phyloP scores from a whole-genome alignment of 1,140 invertebrate species.

The Lethocerus indicus region DNA sequence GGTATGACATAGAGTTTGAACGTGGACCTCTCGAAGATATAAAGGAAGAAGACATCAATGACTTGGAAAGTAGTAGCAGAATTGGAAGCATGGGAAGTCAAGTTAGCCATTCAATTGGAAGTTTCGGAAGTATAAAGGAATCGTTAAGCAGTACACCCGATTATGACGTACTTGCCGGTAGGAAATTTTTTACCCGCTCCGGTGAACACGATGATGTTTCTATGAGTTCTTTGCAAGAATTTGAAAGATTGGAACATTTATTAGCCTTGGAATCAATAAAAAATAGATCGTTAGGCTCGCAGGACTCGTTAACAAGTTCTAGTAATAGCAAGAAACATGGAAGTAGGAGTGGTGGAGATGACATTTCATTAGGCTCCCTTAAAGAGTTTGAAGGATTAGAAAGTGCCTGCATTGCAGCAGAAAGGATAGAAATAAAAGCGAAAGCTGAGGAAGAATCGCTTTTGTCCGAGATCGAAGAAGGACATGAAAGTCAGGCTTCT shows the following conservation, averaged over 20 bases:
- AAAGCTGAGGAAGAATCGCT: conserved; percentile 68
- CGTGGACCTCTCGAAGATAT: conserved; percentile 74
- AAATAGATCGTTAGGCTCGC: conserved; percentile 41
- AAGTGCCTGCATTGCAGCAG: conserved; percentile 65
- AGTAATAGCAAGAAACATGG: conserved; percentile 37
- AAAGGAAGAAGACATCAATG: conserved; percentile 72
- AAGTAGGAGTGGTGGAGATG: conserved; percentile 66
- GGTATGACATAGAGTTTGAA: conserved; percentile 50
- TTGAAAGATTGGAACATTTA: conserved; percentile 75
- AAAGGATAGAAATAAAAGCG: conserved; percentile 61
- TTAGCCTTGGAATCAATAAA: conserved; percentile 43
- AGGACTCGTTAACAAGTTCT: conserved; percentile 53
- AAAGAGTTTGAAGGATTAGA: conserved; percentile 91
- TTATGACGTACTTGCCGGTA: conserved; percentile 61
- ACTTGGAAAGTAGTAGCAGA: conserved; percentile 60
- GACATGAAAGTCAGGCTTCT: conserved; percentile 41
- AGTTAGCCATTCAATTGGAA: conserved; percentile 53
- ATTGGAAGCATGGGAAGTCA: conserved; percentile 65
- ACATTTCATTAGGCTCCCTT: conserved; percentile 76
- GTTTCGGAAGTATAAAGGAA: conserved; percentile 54
- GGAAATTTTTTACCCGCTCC: conserved; percentile 56
- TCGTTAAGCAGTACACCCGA: conserved; percentile 69
- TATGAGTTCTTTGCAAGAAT: conserved; percentile 82
- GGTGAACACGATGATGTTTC: conserved; percentile 82
- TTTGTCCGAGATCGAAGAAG: conserved; percentile 51